phyloP scores from a whole-genome alignment of 2,113 vertebrate species.

The Puffinus mauretanicus region DNA sequence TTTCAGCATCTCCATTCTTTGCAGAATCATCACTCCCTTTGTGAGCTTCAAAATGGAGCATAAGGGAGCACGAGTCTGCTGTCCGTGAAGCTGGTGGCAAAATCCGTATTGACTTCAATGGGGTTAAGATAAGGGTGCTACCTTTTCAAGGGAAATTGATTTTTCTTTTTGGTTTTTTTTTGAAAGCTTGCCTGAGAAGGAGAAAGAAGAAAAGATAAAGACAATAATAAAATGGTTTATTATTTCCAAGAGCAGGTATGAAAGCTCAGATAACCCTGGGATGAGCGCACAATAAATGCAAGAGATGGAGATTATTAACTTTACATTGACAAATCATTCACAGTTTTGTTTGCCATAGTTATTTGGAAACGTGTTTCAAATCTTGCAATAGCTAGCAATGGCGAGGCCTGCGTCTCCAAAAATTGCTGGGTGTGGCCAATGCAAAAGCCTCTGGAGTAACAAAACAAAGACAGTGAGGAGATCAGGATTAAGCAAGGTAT shows the following conservation, averaged over 20 bases:
- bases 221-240: conserved; percentile 62
- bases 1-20: background rate
- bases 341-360: conserved; percentile 33
- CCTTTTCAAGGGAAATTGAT: background rate
- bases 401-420: background rate
- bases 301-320: conserved; percentile 46
- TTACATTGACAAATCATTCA: conserved; percentile 51
- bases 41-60: background rate
- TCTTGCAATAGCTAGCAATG: background rate
- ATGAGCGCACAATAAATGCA: conserved; percentile 10
- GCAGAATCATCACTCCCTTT: background rate
- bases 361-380: conserved; percentile 11
- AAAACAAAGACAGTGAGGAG: background rate
- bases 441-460: background rate
- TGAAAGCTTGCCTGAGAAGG: background rate
- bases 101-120: background rate
- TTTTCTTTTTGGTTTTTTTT: background rate
- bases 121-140: background rate
- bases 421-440: background rate
- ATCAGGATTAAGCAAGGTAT: background rate
- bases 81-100: background rate
- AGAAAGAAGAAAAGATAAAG: conserved; percentile 45
- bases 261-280: conserved; percentile 35
- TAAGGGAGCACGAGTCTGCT: background rate
- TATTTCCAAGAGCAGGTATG: conserved; percentile 33